phyloP scores from a whole-genome alignment of 2,888 invertebrate genomes.

The Drosophila ezoana region DNA sequence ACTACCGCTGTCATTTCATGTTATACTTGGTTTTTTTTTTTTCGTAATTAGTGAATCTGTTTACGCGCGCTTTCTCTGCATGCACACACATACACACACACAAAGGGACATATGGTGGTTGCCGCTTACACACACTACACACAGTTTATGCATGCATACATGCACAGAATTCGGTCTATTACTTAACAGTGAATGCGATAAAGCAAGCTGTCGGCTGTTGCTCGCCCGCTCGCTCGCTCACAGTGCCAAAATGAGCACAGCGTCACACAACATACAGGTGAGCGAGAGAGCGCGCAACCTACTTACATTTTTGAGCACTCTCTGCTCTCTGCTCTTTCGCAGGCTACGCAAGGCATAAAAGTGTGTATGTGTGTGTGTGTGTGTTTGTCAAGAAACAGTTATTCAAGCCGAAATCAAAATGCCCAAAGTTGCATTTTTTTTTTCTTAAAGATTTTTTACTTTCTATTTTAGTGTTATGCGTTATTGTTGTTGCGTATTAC shows the following conservation, averaged over 20 bases:
- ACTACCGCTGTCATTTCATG: slow-evolving; percentile 38
- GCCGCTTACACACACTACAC: slow-evolving; percentile 35
- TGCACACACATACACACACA: slow-evolving; percentile 22
- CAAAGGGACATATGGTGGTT: slow-evolving; percentile 16
- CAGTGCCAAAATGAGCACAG: slow-evolving; percentile 41
- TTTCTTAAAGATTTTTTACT: slow-evolving; percentile 51
- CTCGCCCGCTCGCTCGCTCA: slow-evolving; percentile 16
- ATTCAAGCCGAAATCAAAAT: slow-evolving; percentile 52
- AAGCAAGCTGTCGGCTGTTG: slow-evolving; percentile 36
- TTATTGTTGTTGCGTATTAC: slow-evolving; percentile 42
- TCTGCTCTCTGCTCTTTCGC: slow-evolving; percentile 24
- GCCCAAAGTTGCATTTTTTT: slow-evolving; percentile 50
- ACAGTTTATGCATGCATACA: slow-evolving; percentile 20
- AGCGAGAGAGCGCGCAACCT: slow-evolving; percentile 53
- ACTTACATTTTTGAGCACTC: slow-evolving; percentile 65
- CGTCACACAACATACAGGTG: slow-evolving; percentile 34
- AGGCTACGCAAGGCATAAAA: slow-evolving; percentile 9
- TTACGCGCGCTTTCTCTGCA: slow-evolving; percentile 79
- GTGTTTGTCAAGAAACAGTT: slow-evolving; percentile 51
- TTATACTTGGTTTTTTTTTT: slow-evolving; percentile 39
- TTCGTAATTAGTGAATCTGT: slow-evolving; percentile 58
- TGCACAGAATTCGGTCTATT: slow-evolving; percentile 59
- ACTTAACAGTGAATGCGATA: slow-evolving; percentile 67
- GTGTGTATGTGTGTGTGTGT: slow-evolving; percentile 17
- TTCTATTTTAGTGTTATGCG: slow-evolving; percentile 49